phyloP scores from a whole-genome alignment of 2,113 vertebrate genomes.

The Caracal caracal region DNA sequence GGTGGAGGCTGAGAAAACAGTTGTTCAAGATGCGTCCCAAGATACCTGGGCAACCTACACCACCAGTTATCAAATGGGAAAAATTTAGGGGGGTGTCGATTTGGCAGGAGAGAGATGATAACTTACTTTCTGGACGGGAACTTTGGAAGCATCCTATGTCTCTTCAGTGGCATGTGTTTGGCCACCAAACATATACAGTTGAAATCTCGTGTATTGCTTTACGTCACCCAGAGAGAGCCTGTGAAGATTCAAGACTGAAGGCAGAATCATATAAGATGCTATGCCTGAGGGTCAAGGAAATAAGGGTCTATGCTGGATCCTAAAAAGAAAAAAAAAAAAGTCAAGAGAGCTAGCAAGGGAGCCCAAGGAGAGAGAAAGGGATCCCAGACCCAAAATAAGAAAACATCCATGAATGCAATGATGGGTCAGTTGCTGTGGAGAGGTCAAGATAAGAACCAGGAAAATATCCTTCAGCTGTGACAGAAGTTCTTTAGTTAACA shows the following conservation, averaged over 20 bases:
- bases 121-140: not conserved
- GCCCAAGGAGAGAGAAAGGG: not conserved
- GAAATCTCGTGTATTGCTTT: conserved; percentile 7
- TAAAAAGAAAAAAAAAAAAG: not conserved
- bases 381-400: not conserved
- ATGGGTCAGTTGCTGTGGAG: not conserved
- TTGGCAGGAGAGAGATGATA: not conserved
- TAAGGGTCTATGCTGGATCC: not conserved
- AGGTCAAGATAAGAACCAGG: not conserved
- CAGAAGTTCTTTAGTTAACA: not conserved
- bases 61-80: not conserved
- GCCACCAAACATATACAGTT: not conserved
- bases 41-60: not conserved
- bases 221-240: not conserved
- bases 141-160: not conserved
- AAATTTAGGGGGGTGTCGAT: not conserved
- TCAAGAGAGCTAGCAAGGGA: not conserved
- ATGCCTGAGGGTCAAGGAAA: not conserved
- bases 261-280: not conserved
- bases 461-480: not conserved
- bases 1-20: not conserved
- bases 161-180: not conserved
- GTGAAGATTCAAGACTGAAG: not conserved
- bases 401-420: not conserved
- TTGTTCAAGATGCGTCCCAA: not conserved